These are phyloP conservation scores for Epistrophe eligans DNA, from an alignment of 2,888 invertebrate species.

Conservation along the genomic window DNA sequence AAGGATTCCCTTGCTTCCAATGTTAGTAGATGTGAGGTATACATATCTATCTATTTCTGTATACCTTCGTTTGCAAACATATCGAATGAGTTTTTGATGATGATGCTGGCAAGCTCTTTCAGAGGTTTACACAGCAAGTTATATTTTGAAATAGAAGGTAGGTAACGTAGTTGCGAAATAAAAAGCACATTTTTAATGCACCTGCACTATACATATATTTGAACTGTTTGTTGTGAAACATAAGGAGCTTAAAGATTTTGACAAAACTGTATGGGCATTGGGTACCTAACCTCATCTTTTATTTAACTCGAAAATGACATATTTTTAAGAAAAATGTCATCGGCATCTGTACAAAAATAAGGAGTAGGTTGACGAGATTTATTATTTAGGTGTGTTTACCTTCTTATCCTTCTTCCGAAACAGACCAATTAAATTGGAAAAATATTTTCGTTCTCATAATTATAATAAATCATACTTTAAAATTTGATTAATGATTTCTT, in stretches of 20 bases:
- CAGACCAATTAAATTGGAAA: too few relatives aligned
- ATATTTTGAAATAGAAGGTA: background rate
- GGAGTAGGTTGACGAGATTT: too few relatives aligned
- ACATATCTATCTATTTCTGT: too few relatives aligned
- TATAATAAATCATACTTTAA: too few relatives aligned
- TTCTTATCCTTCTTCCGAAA: too few relatives aligned
- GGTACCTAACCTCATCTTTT: background rate
- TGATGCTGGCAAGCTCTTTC: constrained; percentile 16
- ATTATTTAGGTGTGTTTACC: too few relatives aligned
- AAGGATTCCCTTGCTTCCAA: background rate
- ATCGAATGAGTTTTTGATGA: constrained; percentile 29
- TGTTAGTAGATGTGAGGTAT: background rate
- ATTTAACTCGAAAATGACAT: background rate
- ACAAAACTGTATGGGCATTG: background rate
- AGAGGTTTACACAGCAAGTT: background rate
- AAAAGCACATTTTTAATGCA: constrained; percentile 6
- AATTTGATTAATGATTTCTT: too few relatives aligned
- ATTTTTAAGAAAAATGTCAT: background rate
- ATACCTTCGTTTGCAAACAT: background rate
- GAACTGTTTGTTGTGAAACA: background rate
- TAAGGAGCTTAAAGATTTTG: constrained; percentile 12
- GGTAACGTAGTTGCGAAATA: background rate
- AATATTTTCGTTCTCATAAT: too few relatives aligned
- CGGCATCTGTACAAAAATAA: background rate
- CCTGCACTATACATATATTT: too few relatives aligned